phyloP scores from a whole-genome alignment of 2,113 vertebrate species.

The Cygnus atratus region DNA sequence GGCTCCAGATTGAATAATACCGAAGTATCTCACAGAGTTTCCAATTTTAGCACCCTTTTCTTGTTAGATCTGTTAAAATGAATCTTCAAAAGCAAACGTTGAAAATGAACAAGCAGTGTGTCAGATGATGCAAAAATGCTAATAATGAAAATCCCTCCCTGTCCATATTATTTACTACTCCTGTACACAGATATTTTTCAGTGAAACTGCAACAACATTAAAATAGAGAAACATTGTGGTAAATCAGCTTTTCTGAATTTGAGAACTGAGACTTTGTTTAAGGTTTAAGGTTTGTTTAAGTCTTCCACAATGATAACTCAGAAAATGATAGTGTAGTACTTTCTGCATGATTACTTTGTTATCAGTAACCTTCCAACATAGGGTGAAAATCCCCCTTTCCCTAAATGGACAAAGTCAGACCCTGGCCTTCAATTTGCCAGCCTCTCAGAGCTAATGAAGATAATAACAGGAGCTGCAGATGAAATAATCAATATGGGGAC shows the following conservation, averaged over 20 bases:
- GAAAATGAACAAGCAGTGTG: background rate
- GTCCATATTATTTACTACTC: background rate
- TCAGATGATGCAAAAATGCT: background rate
- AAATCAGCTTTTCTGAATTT: background rate
- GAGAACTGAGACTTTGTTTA: background rate
- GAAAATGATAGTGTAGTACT: background rate
- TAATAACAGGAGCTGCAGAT: background rate
- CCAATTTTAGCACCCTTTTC: slow-evolving; percentile 54
- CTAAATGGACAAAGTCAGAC: background rate
- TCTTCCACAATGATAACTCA: background rate
- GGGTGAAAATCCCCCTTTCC: background rate
- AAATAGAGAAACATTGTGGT: background rate
- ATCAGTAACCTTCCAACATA: background rate
- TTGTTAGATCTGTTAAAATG: background rate
- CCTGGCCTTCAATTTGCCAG: background rate
- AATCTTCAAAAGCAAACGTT: slow-evolving; percentile 21
- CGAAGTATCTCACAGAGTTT: background rate
- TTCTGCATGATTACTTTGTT: background rate
- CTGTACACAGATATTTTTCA: background rate
- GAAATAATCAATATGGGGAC: background rate
- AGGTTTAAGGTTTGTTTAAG: background rate
- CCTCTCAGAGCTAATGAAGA: background rate
- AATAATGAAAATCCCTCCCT: background rate
- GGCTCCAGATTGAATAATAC: background rate
- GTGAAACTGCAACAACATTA: background rate